These are phyloP conservation scores for Pyrrhosoma nymphula DNA, from an alignment of 2,888 invertebrate genomes.

Conservation along the genomic window DNA sequence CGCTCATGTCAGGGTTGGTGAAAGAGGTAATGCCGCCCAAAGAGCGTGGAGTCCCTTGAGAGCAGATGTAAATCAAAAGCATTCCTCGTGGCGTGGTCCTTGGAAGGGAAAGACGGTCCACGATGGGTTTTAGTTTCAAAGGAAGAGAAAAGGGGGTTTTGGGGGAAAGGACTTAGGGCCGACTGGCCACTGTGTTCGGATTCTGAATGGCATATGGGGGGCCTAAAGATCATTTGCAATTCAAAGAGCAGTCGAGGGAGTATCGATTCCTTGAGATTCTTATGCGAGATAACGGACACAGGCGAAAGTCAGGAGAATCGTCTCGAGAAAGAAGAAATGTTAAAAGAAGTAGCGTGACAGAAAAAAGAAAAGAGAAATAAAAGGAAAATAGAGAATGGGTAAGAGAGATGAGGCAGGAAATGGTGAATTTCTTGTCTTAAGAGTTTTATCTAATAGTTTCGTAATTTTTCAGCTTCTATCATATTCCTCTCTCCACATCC, in stretches of 20 bases:
- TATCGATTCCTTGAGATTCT: slow-evolving; percentile 38
- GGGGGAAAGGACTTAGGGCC: slow-evolving; percentile 28
- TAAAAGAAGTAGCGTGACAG: not conserved
- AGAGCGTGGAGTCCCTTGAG: not conserved
- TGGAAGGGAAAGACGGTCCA: slow-evolving; percentile 20
- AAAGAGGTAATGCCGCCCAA: not conserved
- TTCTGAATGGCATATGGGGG: slow-evolving; percentile 41
- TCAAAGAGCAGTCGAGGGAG: slow-evolving; percentile 41
- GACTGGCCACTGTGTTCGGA: slow-evolving; percentile 56
- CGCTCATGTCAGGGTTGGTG: not conserved
- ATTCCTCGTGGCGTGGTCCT: not conserved
- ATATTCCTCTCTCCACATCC: no score
- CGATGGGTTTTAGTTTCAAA: not conserved
- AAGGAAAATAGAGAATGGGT: not conserved
- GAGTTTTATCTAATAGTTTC: no score
- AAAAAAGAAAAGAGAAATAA: not conserved
- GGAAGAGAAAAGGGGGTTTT: not conserved
- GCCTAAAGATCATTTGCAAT: slow-evolving; percentile 57
- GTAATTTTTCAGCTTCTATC: no score
- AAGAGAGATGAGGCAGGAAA: not conserved
- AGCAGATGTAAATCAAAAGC: slow-evolving; percentile 2
- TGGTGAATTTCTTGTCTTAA: not conserved
- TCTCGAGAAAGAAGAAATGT: not conserved
- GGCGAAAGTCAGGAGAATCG: not conserved
- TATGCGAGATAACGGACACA: not conserved